Percentiles rank a stretch among this genome's conserved stretches.
Evolutionary conservation across 2,113 vertebrate species (phyloP).

Genomic region (Suricata suricatta): DNA sequence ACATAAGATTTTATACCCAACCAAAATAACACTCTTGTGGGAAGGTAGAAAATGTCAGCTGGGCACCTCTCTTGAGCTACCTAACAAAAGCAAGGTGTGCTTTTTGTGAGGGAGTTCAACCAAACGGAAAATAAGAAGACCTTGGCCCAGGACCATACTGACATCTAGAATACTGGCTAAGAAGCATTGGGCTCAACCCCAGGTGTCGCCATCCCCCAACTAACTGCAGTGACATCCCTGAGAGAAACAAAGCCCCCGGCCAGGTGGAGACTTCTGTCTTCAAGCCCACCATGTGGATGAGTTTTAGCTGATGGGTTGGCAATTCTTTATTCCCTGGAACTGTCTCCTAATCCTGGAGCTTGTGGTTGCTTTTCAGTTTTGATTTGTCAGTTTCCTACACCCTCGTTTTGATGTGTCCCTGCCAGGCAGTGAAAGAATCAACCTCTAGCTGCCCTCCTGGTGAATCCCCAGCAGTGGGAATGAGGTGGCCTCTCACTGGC

Average conservation of each 20-base stretch:
- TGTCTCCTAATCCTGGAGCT: not conserved
- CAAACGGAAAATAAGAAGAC: not conserved
- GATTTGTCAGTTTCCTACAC: not conserved
- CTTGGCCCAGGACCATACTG: not conserved
- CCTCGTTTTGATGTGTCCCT: not conserved
- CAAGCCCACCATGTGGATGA: too few species aligned
- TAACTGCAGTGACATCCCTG: not conserved
- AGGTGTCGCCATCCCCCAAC: not conserved
- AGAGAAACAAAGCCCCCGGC: not conserved
- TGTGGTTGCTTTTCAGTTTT: not conserved
- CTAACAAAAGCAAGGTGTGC: not conserved
- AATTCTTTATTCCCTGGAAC: not conserved
- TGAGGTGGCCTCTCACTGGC: not conserved
- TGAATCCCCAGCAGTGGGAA: not conserved
- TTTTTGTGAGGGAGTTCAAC: not conserved
- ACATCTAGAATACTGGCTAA: not conserved
- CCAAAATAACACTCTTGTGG: not conserved
- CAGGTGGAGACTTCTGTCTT: not conserved
- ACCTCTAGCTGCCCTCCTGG: not conserved
- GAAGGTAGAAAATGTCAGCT: not conserved
- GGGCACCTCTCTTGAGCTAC: not conserved
- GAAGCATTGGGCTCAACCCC: not conserved
- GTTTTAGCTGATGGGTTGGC: not conserved
- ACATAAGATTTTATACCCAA: not conserved
- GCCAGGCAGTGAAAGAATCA: not conserved